Conservation (phyloP, 2,888 invertebrate genomes). For the Nesidiocoris tenuis region DNA sequence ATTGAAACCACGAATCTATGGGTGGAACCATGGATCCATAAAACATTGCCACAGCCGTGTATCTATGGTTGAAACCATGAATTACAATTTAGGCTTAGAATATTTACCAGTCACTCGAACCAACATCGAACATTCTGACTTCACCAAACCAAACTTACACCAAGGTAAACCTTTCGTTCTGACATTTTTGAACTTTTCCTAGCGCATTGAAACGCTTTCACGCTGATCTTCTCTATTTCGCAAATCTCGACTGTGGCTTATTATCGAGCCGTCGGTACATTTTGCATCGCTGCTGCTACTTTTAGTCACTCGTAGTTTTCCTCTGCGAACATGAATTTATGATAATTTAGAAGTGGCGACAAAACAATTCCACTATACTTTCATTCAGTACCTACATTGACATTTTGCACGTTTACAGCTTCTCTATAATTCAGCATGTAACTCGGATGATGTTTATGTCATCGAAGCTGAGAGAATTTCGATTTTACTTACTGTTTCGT, state of each 20-base stretch:
- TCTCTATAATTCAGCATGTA: slow-evolving; percentile 14
- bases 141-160: not conserved
- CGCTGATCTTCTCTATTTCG: not conserved
- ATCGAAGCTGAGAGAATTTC: not conserved
- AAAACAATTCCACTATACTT: not conserved
- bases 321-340: not conserved
- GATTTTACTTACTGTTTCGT: not conserved
- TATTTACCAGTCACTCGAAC: not conserved
- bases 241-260: not conserved
- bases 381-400: not conserved
- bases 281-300: not conserved
- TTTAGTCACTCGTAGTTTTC: not conserved
- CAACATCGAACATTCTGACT: not conserved
- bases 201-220: not conserved
- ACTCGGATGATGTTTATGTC: no score
- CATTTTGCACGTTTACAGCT: not conserved
- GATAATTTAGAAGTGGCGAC: not conserved
- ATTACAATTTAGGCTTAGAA: no score
- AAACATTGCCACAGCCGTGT: no score
- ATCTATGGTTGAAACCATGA: no score
- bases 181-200: not conserved
- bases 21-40: no score
- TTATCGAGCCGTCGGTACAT: not conserved
- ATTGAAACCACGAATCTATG: no score
- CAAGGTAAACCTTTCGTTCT: not conserved